These are phyloP conservation scores for Pseudomugil tenellus DNA, from an alignment of 2,797 vertebrate species.

Conservation along the genomic window DNA sequence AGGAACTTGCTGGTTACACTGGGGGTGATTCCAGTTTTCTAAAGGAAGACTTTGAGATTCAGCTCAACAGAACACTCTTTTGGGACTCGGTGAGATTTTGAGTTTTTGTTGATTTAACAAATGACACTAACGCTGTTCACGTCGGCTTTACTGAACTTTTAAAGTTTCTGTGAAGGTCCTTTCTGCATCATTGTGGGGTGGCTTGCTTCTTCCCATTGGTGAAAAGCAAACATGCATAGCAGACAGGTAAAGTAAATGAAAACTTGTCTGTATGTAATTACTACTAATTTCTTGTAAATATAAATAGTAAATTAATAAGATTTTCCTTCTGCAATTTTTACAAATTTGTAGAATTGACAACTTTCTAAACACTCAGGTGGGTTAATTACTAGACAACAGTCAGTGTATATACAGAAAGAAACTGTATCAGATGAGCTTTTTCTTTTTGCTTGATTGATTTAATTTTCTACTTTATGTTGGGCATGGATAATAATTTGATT, in stretches of 20 bases:
- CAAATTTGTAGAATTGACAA: background rate
- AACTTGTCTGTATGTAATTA: too few species aligned
- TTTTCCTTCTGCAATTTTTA: background rate
- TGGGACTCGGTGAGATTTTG: slow-evolving; percentile 89
- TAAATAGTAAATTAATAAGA: too few species aligned
- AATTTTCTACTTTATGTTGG: background rate
- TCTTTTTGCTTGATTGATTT: background rate
- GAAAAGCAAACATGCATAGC: slow-evolving; percentile 91
- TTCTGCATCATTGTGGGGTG: slow-evolving; percentile 93
- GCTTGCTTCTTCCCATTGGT: slow-evolving; percentile 91
- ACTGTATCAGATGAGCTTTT: background rate
- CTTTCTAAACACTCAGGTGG: background rate
- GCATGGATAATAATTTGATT: background rate
- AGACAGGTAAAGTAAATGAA: slow-evolving; percentile 86
- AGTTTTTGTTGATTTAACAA: slow-evolving; percentile 5
- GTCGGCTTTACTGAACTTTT: background rate
- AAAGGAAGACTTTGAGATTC: slow-evolving; percentile 97
- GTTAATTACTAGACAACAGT: background rate
- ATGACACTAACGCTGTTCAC: background rate
- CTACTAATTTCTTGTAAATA: too few species aligned
- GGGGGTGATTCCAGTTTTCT: slow-evolving; percentile 95
- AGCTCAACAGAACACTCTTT: slow-evolving; percentile 89
- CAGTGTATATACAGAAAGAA: background rate
- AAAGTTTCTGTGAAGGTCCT: slow-evolving; percentile 83
- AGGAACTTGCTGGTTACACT: slow-evolving; percentile 95